Evolutionary conservation across 2,113 vertebrate species (phyloP).

Genomic region (Thryonomys swinderianus): DNA sequence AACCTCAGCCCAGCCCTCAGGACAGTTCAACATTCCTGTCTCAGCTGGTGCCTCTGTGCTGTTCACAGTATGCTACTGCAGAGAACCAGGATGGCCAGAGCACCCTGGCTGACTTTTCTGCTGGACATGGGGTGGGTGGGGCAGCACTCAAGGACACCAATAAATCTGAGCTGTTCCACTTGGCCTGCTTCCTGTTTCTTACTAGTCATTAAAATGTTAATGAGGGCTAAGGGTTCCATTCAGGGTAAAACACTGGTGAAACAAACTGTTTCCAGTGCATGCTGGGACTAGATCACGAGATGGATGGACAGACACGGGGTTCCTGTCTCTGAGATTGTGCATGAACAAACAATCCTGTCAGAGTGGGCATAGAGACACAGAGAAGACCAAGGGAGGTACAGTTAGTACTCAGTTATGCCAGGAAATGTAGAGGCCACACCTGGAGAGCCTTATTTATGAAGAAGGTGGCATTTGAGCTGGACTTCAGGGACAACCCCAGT

Average conservation of each 20-base stretch:
- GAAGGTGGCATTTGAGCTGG: not conserved
- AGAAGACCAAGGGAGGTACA: not conserved
- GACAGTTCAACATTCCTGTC: not conserved
- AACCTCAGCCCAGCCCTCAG: not conserved
- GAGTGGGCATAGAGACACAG: not conserved
- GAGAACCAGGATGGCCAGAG: not conserved
- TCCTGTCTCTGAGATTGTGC: not conserved
- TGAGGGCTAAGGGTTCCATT: not conserved
- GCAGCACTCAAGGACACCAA: not conserved
- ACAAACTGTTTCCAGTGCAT: not conserved
- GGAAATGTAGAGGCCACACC: not conserved
- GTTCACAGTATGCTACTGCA: not conserved
- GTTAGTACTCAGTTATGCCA: not conserved
- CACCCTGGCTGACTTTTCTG: not conserved
- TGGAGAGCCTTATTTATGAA: not conserved
- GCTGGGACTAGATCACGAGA: not conserved
- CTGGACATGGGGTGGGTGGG: not conserved
- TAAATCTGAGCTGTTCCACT: not conserved
- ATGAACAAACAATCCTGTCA: not conserved
- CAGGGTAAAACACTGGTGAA: not conserved
- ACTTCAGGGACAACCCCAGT: not conserved
- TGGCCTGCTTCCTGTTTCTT: conserved; percentile 10
- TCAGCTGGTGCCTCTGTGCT: not conserved
- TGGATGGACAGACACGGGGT: not conserved
- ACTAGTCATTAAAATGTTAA: not conserved